phyloP scores from a whole-genome alignment of 2,888 invertebrate species.

The Ypsolopha scabrella region DNA sequence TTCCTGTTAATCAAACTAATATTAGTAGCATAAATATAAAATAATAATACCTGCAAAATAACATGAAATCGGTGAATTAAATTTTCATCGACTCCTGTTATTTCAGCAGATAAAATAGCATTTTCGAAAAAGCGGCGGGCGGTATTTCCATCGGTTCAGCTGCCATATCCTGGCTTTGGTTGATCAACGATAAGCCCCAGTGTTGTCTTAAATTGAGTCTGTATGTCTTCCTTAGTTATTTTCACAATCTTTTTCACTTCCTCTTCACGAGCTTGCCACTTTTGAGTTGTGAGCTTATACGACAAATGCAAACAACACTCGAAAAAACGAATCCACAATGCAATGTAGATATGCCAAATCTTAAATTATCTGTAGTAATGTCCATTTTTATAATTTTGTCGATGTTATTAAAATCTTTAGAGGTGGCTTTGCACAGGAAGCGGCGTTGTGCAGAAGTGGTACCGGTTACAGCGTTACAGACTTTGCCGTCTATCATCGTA shows the following conservation, averaged over 20 bases:
- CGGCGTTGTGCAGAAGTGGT: conserved; percentile 23
- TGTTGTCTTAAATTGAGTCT: conserved; percentile 9
- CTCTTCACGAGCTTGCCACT: conserved; percentile 16
- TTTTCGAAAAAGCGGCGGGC: conserved; percentile 18
- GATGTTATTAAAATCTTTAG: conserved; percentile 22
- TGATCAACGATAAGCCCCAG: conserved; percentile 10
- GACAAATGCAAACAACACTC: conserved; percentile 22
- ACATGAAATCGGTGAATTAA: conserved; percentile 11
- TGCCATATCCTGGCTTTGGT: conserved; percentile 13
- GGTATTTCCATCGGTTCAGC: too few relatives aligned
- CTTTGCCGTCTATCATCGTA: conserved; percentile 26
- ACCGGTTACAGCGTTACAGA: conserved; percentile 24
- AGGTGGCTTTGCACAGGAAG: conserved; percentile 22
- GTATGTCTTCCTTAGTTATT: conserved; percentile 8
- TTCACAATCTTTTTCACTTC: conserved; percentile 11
- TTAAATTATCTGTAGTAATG: conserved; percentile 11
- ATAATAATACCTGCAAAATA: not conserved
- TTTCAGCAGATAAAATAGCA: too few relatives aligned
- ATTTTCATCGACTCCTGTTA: conserved; percentile 20
- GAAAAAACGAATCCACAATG: conserved; percentile 22
- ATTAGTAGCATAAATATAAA: too few relatives aligned
- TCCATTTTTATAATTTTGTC: conserved; percentile 11
- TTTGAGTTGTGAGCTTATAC: conserved; percentile 22
- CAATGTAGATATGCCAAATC: conserved; percentile 19
- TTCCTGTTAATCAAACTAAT: too few relatives aligned